phyloP scores from a whole-genome alignment of 2,113 vertebrate genomes.

The Sylvicapra grimmia region DNA sequence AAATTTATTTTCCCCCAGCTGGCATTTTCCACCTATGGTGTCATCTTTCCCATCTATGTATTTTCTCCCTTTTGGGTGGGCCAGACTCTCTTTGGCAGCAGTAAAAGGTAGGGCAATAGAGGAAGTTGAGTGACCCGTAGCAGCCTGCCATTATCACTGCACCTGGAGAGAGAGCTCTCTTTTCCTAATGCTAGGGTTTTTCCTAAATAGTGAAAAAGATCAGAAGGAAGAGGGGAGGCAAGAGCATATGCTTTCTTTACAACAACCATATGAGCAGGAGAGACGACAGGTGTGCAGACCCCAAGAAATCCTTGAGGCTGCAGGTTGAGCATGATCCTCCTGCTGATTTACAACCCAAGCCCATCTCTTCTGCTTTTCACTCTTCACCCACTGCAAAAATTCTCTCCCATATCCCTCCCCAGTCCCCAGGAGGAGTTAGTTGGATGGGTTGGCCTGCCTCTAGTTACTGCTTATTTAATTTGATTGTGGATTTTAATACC shows the following conservation, averaged over 20 bases:
- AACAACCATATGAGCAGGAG: neutral
- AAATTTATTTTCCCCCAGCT: neutral
- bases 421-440: neutral
- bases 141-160: too few species aligned
- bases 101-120: too few species aligned
- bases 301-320: neutral
- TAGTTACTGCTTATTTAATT: slow-evolving; percentile 11
- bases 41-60: neutral
- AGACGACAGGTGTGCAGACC: neutral
- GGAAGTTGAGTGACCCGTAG: neutral
- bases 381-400: neutral
- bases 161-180: neutral
- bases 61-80: neutral
- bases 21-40: neutral
- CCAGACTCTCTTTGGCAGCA: neutral
- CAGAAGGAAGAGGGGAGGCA: neutral
- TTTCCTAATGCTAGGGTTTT: neutral
- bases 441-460: neutral
- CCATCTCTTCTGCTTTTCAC: neutral
- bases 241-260: neutral
- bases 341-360: neutral
- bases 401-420: neutral
- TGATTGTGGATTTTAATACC: slow-evolving; percentile 30
- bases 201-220: neutral
- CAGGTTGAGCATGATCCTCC: neutral